Evolutionary conservation across 2,888 invertebrate species (phyloP).

Genomic region (Meteorus cinctellus): DNA sequence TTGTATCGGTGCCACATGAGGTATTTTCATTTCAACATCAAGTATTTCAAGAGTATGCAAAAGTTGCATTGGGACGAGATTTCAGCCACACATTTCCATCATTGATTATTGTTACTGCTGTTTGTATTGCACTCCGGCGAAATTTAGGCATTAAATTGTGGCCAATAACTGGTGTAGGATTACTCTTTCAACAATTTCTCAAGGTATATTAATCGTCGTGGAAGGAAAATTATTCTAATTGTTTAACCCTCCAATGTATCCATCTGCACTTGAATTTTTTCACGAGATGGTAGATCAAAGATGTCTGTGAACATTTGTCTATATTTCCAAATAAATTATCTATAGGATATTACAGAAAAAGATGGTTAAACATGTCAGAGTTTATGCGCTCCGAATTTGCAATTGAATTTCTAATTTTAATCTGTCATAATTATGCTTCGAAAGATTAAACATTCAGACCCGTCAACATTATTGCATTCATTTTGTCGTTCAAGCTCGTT

Average conservation of each 20-base stretch:
- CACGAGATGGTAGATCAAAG: too few relatives aligned
- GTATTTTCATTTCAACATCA: slow-evolving; percentile 62
- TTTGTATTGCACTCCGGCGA: slow-evolving; percentile 60
- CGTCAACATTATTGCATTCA: too few relatives aligned
- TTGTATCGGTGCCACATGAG: slow-evolving; percentile 62
- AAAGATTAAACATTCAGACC: too few relatives aligned
- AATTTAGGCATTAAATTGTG: slow-evolving; percentile 55
- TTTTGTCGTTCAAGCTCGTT: slow-evolving; percentile 55
- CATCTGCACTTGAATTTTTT: too few relatives aligned
- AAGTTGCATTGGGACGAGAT: slow-evolving; percentile 65
- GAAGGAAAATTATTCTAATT: background rate
- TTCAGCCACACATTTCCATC: slow-evolving; percentile 68
- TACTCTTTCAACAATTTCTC: slow-evolving; percentile 50
- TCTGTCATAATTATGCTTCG: too few relatives aligned
- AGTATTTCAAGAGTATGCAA: slow-evolving; percentile 66
- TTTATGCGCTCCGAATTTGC: too few relatives aligned
- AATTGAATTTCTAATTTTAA: too few relatives aligned
- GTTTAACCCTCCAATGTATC: too few relatives aligned
- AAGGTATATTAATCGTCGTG: slow-evolving; percentile 54
- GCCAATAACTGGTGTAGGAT: slow-evolving; percentile 37
- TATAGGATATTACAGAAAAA: slow-evolving; percentile 43
- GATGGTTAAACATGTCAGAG: too few relatives aligned
- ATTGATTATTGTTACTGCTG: slow-evolving; percentile 60
- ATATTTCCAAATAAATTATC: slow-evolving; percentile 52
- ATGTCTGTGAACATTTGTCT: slow-evolving; percentile 9